Base-by-base conservation (phyloP, 2,113 vertebrate species). In the Lynx canadensis region DNA sequence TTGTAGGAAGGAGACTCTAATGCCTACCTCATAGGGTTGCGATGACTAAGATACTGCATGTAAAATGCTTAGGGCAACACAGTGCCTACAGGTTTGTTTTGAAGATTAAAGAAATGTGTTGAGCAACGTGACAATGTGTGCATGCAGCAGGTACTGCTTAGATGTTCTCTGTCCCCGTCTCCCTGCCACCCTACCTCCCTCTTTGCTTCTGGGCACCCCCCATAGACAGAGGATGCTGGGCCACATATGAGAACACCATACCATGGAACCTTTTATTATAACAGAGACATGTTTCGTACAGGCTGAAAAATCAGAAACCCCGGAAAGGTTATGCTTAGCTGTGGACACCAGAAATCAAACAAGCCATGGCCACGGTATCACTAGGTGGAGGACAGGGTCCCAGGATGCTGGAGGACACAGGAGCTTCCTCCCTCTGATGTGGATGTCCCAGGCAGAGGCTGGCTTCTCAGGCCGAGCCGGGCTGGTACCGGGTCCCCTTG, bases 241-340 rank as follows among this genome's bases (percentile, higher is more conserved):
- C 69, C 25, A 3, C 1, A 10, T 38, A 31, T 25, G 88, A 93
- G 94, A 94, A 91, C 84, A 91, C 81, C 94, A 79, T 86, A 97
- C 76, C 57, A 33, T 65, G 85, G 95, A 74, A 97, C 71, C 95
- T 98, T 98, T 98, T 97, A 97, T 96, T 97, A 86, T 95, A 92
- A 96, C 87, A 95, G 90, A 97, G 92, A 81, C 91, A 21, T 73
- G 76, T 89, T 78, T 95, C 38, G 3, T 95, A 96, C 95, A 93
- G 94, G 91, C 94, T 91, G 95, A 65, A 95, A 92, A 82, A 19
- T 18, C 4, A 0, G 83, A 41, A 94, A 78, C 69, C 89, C 84
- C 5, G 0, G 80, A 85, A 78, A 68, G 38, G 55, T 86, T 88
- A 80, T 14, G 57, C 41, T 84, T 48, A 95, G 93, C 84, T 84